Base-by-base conservation (phyloP, 1,140 invertebrate genomes). In the Aporrectodea caliginosa region DNA sequence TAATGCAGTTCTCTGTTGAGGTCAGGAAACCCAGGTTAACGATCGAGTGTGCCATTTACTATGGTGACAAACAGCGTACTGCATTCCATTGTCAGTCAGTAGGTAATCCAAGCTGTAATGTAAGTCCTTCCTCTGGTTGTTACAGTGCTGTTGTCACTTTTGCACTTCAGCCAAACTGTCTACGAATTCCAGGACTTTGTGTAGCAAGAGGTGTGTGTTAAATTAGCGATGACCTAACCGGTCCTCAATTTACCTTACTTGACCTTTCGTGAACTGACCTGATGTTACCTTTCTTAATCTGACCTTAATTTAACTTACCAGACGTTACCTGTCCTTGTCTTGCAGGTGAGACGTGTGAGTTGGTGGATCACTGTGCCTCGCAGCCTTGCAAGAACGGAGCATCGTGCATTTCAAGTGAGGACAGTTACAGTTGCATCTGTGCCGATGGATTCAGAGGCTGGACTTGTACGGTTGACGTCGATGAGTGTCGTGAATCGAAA, bases 401-500 rank as follows among this genome's bases (percentile, higher is more conserved):
- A 1, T 81, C 81, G 0, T 89, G 88, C 82, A 79, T 74, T 0
- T 81, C 85, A 16, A 71, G 81, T 0, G 73, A 93, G 58, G 93
- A 94, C 84, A 95, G 94, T 0, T 88, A 82, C 78, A 81, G 80
- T 22, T 88, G 87, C 72, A 79, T 79, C 1, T 88, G 87, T 82
- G 75, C 77, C n/a, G 32, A 77, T 0, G 86, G 85, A 14, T 88
- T 84, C 78, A 81, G 75, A 0, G 87, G 85, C 22, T 16, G 90
- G 34, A 92, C 92, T 75, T 98, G 96, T 88, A 92, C 92, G 73
- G 92, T 94, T 78, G 95, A 98, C 89, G 93, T 97, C 69, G 91
- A 95, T 86, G 96, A 98, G 87, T 98, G 96, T 87, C 71, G 69
- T 12, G 90, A 78, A 87, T 58, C 43, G 6, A 89, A 94, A 82